Evolutionary conservation across 2,113 vertebrate genomes (phyloP).

Genomic region (Odocoileus hemionus): DNA sequence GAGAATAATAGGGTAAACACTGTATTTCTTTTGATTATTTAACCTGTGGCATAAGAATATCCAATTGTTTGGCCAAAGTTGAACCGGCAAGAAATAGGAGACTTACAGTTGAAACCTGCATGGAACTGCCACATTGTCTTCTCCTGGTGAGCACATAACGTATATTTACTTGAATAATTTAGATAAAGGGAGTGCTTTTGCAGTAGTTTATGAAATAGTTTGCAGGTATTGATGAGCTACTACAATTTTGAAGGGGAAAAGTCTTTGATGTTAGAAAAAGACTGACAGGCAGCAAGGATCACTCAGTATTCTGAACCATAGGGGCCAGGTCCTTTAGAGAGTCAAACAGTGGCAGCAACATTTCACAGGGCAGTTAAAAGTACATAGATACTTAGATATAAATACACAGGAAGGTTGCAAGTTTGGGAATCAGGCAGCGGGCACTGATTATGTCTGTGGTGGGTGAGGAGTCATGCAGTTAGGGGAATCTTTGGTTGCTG

Average conservation of each 20-base stretch:
- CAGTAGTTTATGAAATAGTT: not conserved
- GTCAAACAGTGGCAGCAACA: not conserved
- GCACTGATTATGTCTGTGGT: not conserved
- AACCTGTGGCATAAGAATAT: not conserved
- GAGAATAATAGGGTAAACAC: not conserved
- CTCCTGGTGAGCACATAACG: not conserved
- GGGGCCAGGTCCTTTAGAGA: not conserved
- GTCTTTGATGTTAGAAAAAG: not conserved
- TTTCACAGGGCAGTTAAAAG: not conserved
- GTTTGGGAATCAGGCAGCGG: not conserved
- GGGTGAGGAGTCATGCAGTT: too few species aligned
- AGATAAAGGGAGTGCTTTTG: not conserved
- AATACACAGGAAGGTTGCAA: not conserved
- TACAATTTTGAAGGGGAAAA: not conserved
- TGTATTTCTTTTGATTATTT: not conserved
- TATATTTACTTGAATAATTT: not conserved
- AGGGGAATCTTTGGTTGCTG: not conserved
- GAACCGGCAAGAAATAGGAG: not conserved
- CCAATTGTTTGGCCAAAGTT: not conserved
- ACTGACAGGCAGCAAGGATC: not conserved
- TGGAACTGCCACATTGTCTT: not conserved
- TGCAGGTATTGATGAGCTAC: not conserved
- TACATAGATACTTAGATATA: not conserved
- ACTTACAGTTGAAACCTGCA: not conserved
- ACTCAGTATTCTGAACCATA: not conserved